These are phyloP conservation scores for Popillia japonica DNA, from an alignment of 1,140 invertebrate species.

Conservation along the genomic window DNA sequence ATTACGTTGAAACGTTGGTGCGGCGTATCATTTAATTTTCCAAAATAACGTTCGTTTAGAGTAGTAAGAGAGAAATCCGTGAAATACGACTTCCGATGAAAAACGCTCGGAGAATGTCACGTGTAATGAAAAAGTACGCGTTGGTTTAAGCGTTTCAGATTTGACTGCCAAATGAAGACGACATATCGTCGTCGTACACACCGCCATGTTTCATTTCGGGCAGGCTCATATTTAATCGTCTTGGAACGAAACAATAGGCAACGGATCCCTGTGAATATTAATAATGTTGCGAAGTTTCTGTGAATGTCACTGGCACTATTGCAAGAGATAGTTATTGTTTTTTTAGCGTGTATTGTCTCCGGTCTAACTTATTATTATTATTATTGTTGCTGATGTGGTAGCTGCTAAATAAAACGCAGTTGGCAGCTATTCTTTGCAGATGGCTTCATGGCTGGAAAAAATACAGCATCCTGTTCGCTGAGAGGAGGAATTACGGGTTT, in stretches of 20 bases:
- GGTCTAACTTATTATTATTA: background rate
- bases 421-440: background rate
- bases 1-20: too few species aligned
- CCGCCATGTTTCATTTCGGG: background rate
- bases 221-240: background rate
- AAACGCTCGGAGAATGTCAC: too few species aligned
- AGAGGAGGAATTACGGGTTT: background rate
- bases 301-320: background rate
- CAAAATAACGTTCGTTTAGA: too few species aligned
- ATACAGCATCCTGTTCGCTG: background rate
- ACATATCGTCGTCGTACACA: background rate
- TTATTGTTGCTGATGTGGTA: background rate
- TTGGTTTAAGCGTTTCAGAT: background rate
- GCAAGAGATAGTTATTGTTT: background rate
- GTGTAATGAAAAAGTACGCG: too few species aligned
- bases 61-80: too few species aligned
- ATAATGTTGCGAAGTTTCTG: background rate
- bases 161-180: background rate
- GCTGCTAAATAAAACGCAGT: conserved; percentile 6
- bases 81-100: too few species aligned
- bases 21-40: too few species aligned
- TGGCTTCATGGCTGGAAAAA: background rate
- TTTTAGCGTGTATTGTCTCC: background rate
- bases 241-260: background rate
- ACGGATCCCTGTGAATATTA: background rate